Conservation (phyloP, 2,888 invertebrate species). For the Dasysyrphus albostriatus region DNA sequence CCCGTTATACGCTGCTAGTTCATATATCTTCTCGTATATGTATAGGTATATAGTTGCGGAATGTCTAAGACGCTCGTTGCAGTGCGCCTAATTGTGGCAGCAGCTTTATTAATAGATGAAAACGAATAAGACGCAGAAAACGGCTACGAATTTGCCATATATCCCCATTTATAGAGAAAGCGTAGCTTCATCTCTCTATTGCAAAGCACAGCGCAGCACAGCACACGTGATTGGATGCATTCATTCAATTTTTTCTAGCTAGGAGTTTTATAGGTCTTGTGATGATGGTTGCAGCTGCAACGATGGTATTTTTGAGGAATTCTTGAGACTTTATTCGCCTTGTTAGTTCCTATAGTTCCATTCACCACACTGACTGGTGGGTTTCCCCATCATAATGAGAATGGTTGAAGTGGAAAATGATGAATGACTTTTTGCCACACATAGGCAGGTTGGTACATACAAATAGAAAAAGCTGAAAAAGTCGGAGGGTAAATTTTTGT, state of each 20-base stretch:
- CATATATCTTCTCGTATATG: not conserved
- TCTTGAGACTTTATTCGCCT: conserved; percentile 34
- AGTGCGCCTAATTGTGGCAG: conserved; percentile 74
- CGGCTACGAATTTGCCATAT: conserved; percentile 43
- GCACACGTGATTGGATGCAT: conserved; percentile 70
- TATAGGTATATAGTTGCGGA: conserved; percentile 1
- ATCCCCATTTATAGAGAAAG: conserved; percentile 68
- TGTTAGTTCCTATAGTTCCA: conserved; percentile 57
- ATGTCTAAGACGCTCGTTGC: conserved; percentile 62
- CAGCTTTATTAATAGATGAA: conserved; percentile 74
- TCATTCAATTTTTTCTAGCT: conserved; percentile 66
- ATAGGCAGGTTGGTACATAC: not conserved
- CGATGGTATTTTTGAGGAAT: conserved; percentile 48
- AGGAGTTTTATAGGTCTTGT: conserved; percentile 33
- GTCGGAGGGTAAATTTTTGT: conserved; percentile 30
- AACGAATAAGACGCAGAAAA: conserved; percentile 55
- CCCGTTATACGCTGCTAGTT: not conserved
- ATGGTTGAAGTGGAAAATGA: conserved; percentile 45
- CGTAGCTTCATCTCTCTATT: conserved; percentile 48
- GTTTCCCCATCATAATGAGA: conserved; percentile 41
- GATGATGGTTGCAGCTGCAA: conserved; percentile 19
- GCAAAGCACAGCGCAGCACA: conserved; percentile 16
- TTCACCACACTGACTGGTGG: conserved; percentile 1
- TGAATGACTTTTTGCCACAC: conserved; percentile 63
- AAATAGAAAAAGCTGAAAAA: not conserved